Evolutionary conservation across 2,888 invertebrate species (phyloP).

Genomic region (Stenolophus ochropezus): DNA sequence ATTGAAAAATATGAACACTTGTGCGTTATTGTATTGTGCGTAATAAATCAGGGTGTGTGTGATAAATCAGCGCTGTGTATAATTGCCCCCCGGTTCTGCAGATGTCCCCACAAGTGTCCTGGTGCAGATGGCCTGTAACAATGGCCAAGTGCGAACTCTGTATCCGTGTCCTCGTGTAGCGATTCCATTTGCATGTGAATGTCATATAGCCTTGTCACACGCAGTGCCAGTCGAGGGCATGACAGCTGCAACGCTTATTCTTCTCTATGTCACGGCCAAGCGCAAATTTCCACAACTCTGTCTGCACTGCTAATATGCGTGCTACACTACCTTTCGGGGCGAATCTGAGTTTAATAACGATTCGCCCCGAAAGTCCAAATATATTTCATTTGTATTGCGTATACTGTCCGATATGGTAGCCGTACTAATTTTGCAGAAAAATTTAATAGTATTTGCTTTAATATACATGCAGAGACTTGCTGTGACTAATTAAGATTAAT

Average conservation of each 20-base stretch:
- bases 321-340: too few relatives aligned
- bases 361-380: too few relatives aligned
- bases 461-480: too few relatives aligned
- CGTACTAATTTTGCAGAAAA: too few relatives aligned
- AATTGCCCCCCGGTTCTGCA: background rate
- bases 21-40: background rate
- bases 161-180: conserved; percentile 31
- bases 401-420: too few relatives aligned
- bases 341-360: too few relatives aligned
- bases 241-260: conserved; percentile 54
- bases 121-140: background rate
- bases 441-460: too few relatives aligned
- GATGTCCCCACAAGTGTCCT: background rate
- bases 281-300: background rate
- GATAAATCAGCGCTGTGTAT: background rate
- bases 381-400: too few relatives aligned
- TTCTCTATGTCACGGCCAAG: conserved; percentile 17
- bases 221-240: conserved; percentile 32
- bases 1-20: background rate
- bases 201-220: conserved; percentile 33
- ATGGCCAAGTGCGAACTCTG: background rate
- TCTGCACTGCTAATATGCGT: too few relatives aligned
- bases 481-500: too few relatives aligned
- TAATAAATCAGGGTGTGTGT: background rate
- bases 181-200: conserved; percentile 57